Base-by-base conservation (phyloP, 2,888 invertebrate genomes). In the Watsonalla binaria region DNA sequence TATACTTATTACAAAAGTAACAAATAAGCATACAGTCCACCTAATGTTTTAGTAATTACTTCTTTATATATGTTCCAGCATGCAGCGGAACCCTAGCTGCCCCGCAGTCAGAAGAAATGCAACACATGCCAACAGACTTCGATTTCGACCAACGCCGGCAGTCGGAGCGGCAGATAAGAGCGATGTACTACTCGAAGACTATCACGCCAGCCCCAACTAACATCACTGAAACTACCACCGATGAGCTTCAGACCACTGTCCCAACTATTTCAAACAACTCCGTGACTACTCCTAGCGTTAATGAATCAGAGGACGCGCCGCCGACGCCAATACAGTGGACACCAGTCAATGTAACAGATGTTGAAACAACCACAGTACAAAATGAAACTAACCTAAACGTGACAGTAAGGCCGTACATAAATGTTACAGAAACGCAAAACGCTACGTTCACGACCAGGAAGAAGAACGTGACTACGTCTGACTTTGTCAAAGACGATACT, bases 111-210 rank as follows among this genome's bases (percentile, higher is more conserved):
- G 87, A 84, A 59, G 83, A 82, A 56, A 58, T 81, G 6, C 78
- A 77, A 51, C 79, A 77, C 60, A 66, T 80, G 34, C 74, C 73
- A 46, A 71, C 82, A n/a, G 80, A 83, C 49, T 53, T 69, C 2
- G 76, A 76, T 50, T 63, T 70, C 5, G 79, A 76, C 50, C 66
- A 70, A 52, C 69, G 62, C n/a, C 68, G 68, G 34, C 75, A 68
- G 54, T 62, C 77, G 0, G 86, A 85, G 5, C 72, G 88, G 37
- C 84, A 86, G 55, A 68, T 79, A 53, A 74, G 84, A 55, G 90
- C 90, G 56, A 80, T 88, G 84, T 89, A 90, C 78, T 84, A 79
- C 72, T 74, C 80, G 0, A 90, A 90, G 62, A 78, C 81, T 1
- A 61, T 74, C 11, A 73, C 82, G 39, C 73, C 72, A 7, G 51